A percentile compares a stretch with the other conserved stretches of the same genome.
These are phyloP conservation scores for Eudyptes chrysolophus DNA, from an alignment of 2,113 vertebrate genomes.

Conservation along the genomic window DNA sequence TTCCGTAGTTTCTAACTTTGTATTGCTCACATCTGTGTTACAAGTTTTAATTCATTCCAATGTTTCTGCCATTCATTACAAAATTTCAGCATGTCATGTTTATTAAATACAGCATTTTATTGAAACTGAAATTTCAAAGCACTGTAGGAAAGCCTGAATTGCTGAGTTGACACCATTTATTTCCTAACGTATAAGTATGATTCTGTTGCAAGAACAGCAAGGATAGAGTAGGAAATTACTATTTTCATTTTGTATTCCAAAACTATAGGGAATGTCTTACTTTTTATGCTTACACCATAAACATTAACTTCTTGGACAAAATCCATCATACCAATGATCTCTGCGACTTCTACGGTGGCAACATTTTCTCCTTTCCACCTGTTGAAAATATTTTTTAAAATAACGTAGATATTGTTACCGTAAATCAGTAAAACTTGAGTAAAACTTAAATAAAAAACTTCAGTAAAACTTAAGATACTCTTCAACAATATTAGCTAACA, in stretches of 20 bases:
- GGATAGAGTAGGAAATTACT: not conserved
- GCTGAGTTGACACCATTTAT: not conserved
- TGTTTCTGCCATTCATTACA: not conserved
- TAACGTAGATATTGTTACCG: not conserved
- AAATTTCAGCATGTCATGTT: not conserved
- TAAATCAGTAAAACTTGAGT: too few species aligned
- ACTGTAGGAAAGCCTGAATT: not conserved
- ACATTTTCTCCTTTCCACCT: slow-evolving; percentile 86
- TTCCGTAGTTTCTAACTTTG: not conserved
- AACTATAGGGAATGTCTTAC: slow-evolving; percentile 28
- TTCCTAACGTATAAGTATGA: not conserved
- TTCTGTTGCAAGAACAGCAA: not conserved
- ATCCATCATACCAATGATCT: slow-evolving; percentile 68
- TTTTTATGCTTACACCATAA: slow-evolving; percentile 78
- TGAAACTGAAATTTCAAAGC: not conserved
- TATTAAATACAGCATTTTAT: not conserved
- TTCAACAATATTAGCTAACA: not conserved
- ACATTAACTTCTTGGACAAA: slow-evolving; percentile 79
- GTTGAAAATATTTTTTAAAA: not conserved
- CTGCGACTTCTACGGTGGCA: slow-evolving; percentile 75
- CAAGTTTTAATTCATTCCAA: not conserved
- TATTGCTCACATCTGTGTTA: not conserved
- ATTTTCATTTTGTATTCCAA: not conserved
- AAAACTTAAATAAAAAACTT: too few species aligned
- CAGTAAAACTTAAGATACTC: too few species aligned